phyloP scores from a whole-genome alignment of 92 coral and sea anemone genomes.

The Blastomussa wellsi region DNA sequence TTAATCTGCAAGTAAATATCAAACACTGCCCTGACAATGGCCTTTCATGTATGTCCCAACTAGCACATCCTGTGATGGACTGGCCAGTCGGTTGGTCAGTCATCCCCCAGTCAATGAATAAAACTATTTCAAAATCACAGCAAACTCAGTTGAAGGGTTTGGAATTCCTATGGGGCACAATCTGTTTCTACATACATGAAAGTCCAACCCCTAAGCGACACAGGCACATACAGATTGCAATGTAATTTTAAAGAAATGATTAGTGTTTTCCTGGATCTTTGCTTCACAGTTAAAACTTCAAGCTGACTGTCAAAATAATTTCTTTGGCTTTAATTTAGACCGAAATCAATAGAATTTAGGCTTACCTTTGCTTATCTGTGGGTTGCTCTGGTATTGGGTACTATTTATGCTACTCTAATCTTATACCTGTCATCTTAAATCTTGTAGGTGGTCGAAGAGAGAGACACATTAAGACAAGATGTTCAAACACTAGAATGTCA shows the following conservation, averaged over 20 bases:
- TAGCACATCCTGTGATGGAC: too few species aligned
- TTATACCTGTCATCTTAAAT: background rate
- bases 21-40: background rate
- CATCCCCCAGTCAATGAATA: too few species aligned
- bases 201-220: background rate
- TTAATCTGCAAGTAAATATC: background rate
- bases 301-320: background rate
- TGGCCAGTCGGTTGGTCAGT: too few species aligned
- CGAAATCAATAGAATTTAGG: background rate
- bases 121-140: background rate
- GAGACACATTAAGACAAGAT: constrained; percentile 57
- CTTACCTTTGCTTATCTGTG: background rate
- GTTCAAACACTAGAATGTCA: constrained; percentile 49
- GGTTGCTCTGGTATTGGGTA: too few species aligned
- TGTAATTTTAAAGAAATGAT: background rate
- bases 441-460: constrained; percentile 66
- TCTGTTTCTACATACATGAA: background rate
- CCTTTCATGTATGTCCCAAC: background rate
- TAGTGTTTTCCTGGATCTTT: background rate
- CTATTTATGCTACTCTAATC: background rate
- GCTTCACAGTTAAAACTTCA: too few species aligned
- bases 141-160: background rate
- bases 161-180: background rate
- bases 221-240: background rate
- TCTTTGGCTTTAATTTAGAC: background rate